Base-by-base conservation (phyloP, 2,113 vertebrate species). In the Corynorhinus townsendii region DNA sequence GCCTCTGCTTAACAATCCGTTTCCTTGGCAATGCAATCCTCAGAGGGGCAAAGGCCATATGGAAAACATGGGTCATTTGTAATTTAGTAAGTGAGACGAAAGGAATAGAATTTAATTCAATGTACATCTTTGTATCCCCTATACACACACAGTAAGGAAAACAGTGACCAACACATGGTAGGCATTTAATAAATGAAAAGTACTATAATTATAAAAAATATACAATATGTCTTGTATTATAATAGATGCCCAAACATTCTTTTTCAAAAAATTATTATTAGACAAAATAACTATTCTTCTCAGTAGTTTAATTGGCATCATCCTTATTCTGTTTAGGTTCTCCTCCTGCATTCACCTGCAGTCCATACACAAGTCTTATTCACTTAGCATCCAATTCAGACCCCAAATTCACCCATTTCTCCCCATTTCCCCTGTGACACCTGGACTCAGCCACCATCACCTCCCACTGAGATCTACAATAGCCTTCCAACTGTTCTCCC, bases 21-120 rank as follows among this genome's bases (percentile, higher is more conserved):
- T 97, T 96, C 97, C 97, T 91, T 96, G 89, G 91, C 89, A 93
- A 95, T 97, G 80, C 83, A 96, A 81, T 94, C 76, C 96, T 91
- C 93, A 90, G 43, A 92, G 82, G 87, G 77, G 82, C 86, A 95
- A 93, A 97, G 95, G 95, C 82, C 92, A 86, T 71, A 77, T 83
- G 92, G 88, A 93, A 97, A 97, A 86, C 95, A 90, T 9, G 62
- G 86, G 77, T 72, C 79, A 86, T 93, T 96, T 81, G 82, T 92
- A 95, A 92, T 91, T 94, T 79, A 92, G 85, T 80, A 86, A 95
- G 56, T 84, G 72, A 93, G 72, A 79, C 28, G 59, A 90, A 71
- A 95, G 84, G 90, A 64, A 89, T 10, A 88, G 72, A 83, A 81
- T 86, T 96, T 81, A 76, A 91, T 83, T 90, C 35, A 30, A 26